Conservation (phyloP, 2,797 vertebrate species). For the Argya squamiceps region DNA sequence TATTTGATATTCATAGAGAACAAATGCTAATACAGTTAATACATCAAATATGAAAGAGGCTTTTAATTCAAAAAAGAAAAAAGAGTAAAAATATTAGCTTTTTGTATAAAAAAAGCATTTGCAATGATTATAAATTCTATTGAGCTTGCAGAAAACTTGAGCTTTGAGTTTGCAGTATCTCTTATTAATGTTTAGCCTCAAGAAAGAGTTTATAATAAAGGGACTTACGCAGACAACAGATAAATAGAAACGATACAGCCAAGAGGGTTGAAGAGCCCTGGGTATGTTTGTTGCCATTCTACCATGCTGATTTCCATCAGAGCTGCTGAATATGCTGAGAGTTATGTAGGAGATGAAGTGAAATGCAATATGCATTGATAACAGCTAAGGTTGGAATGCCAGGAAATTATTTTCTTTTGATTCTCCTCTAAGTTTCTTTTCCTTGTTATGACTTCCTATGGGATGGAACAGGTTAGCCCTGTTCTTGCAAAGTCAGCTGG, state of each 20-base stretch:
- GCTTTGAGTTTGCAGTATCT: slow-evolving; percentile 53
- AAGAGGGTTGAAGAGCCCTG: slow-evolving; percentile 46
- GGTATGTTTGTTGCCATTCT: slow-evolving; percentile 37
- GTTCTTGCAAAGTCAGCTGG: slow-evolving; percentile 18
- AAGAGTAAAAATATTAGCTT: slow-evolving; percentile 43
- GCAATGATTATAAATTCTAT: slow-evolving; percentile 52
- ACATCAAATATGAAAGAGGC: slow-evolving; percentile 33
- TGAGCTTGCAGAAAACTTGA: slow-evolving; percentile 51
- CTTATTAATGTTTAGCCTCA: slow-evolving; percentile 63
- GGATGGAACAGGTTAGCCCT: slow-evolving; percentile 18
- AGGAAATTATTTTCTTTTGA: slow-evolving; percentile 51
- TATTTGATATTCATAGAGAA: slow-evolving; percentile 41
- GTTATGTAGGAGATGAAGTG: slow-evolving; percentile 16
- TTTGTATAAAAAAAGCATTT: slow-evolving; percentile 46
- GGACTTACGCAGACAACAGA: slow-evolving; percentile 38
- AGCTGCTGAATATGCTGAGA: slow-evolving; percentile 38
- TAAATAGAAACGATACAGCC: slow-evolving; percentile 60
- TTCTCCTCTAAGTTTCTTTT: slow-evolving; percentile 38
- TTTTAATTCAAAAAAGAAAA: slow-evolving; percentile 33
- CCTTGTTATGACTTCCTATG: slow-evolving; percentile 28
- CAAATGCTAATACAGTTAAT: slow-evolving; percentile 54
- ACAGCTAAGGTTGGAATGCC: slow-evolving; percentile 3
- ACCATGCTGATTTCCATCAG: slow-evolving; percentile 44
- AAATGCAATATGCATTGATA: slow-evolving; percentile 45
- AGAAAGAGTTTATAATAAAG: slow-evolving; percentile 61